Evolutionary conservation across 2,888 invertebrate species (phyloP), one percentile per base, ranked within the genome.

Genomic region (Geophilus truncorum): DNA sequence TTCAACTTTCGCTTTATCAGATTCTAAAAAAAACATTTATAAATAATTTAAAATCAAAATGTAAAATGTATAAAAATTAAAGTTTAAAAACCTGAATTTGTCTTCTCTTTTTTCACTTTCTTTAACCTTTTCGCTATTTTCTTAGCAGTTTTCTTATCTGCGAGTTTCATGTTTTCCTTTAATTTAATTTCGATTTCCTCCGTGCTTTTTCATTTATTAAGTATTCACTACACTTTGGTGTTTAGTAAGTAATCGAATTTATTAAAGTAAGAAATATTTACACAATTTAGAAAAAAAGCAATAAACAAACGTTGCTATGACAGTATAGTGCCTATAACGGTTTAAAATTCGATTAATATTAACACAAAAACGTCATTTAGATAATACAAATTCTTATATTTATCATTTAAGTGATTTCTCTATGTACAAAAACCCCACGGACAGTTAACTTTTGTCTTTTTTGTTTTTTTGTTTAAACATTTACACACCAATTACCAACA

Each of bases 401-500:
- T 57, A 57, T 21, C 21, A 57, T n/a, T n/a, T 57, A 57, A 57
- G 40, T 40, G 40, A 12, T 7, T 23, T 23, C 21, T 57, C 57
- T 57, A 57, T 57, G 57, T 57, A 57, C 57, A 57, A 57, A 57
- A 57, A 23, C 57, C 57, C 57, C 40, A 40, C 40, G 15, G 2
- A 40, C 40, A 40, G 15, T 40, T 40, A 12, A 12, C 9, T 12
- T 40, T 32, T 32, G 5, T 32, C 32, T 32, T 32, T 32, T 32
- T 32, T 32, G 32, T 6, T 9, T 6, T 32, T 32, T 32, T 32
- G 9, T 23, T n/a, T 57, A 21, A 21, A 57, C 57, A 57, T 57
- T 57, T 57, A 57, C 57, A 57, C 57, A 57, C 57, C 57, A 57
- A 57, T n/a, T 57, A 57, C 57, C 57, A 57, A 23, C 57, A 57